Percentiles rank a stretch among this genome's conserved stretches.
Conservation (phyloP, 2,888 invertebrate genomes). For the Dromius quadrimaculatus region DNA sequence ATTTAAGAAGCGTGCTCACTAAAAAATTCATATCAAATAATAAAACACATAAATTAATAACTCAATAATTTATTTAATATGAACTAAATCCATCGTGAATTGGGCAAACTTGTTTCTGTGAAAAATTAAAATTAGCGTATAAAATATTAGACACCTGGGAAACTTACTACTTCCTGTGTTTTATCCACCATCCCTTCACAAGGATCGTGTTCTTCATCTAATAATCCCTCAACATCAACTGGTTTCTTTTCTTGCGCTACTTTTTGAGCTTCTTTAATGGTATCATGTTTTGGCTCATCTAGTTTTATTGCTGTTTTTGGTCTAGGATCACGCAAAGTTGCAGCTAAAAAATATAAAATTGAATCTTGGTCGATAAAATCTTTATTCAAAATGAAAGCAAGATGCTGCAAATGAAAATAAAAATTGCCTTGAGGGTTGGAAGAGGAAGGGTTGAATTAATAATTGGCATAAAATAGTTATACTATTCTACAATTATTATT, state of each 20-base stretch:
- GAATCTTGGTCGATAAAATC: too few species aligned
- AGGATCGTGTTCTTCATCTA: not conserved
- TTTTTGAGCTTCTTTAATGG: not conserved
- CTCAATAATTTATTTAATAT: slow-evolving; percentile 24
- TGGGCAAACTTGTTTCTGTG: slow-evolving; percentile 58
- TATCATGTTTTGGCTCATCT: not conserved
- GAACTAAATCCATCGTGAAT: slow-evolving; percentile 56
- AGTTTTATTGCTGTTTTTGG: slow-evolving; percentile 56
- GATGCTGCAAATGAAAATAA: too few species aligned
- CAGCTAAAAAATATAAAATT: slow-evolving; percentile 63
- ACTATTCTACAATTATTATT: too few species aligned
- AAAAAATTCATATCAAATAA: not conserved
- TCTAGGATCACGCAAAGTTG: slow-evolving; percentile 68
- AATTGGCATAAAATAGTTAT: too few species aligned
- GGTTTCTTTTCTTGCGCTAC: not conserved
- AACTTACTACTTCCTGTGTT: slow-evolving; percentile 46
- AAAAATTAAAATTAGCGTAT: slow-evolving; percentile 53
- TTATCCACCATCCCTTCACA: slow-evolving; percentile 45
- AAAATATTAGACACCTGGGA: slow-evolving; percentile 41
- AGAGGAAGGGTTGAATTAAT: too few species aligned
- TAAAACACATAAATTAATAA: slow-evolving; percentile 13
- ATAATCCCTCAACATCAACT: slow-evolving; percentile 7
- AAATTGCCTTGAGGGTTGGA: too few species aligned
- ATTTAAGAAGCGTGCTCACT: not conserved
- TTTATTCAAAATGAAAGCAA: too few species aligned